A percentile compares a stretch with the other conserved stretches of the same genome.
Evolutionary conservation across 2,797 vertebrate species (phyloP).

Genomic region (Crocidura indochinensis): DNA sequence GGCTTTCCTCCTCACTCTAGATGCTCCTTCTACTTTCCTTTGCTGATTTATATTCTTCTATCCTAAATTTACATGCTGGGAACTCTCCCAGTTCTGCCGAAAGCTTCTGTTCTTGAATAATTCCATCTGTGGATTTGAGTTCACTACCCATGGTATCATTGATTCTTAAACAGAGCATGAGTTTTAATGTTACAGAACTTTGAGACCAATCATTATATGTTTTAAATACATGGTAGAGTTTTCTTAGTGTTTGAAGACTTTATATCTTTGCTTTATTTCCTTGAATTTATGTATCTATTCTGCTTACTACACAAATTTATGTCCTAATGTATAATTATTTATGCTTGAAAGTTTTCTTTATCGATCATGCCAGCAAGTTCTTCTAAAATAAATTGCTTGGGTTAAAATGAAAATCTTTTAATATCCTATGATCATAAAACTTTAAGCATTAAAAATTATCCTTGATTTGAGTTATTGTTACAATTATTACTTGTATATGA

Average conservation of each 20-base stretch:
- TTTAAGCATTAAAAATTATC: conserved; percentile 43
- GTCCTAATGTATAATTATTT: conserved; percentile 55
- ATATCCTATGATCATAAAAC: conserved; percentile 1
- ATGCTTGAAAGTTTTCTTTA: conserved; percentile 51
- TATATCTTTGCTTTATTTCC: conserved; percentile 39
- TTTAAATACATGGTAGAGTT: conserved; percentile 28
- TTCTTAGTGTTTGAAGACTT: conserved; percentile 57
- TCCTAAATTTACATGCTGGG: too few relatives aligned
- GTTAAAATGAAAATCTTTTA: conserved; percentile 60
- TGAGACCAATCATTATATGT: not conserved
- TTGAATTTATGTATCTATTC: conserved; percentile 56
- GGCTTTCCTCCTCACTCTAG: too few relatives aligned
- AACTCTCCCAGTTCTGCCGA: too few relatives aligned
- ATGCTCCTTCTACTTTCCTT: too few relatives aligned
- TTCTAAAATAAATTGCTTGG: conserved; percentile 56
- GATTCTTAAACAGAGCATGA: not conserved
- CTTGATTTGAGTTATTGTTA: not conserved
- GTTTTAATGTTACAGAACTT: conserved; percentile 37
- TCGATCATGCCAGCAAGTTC: conserved; percentile 12
- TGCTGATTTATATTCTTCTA: too few relatives aligned
- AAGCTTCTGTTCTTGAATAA: too few relatives aligned
- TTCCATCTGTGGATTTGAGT: too few relatives aligned
- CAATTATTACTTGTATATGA: conserved; percentile 19
- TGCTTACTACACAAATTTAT: conserved; percentile 28
- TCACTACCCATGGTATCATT: too few relatives aligned